Evolutionary conservation across 2,797 vertebrate genomes (phyloP).

Genomic region (Neoniphon sammara): DNA sequence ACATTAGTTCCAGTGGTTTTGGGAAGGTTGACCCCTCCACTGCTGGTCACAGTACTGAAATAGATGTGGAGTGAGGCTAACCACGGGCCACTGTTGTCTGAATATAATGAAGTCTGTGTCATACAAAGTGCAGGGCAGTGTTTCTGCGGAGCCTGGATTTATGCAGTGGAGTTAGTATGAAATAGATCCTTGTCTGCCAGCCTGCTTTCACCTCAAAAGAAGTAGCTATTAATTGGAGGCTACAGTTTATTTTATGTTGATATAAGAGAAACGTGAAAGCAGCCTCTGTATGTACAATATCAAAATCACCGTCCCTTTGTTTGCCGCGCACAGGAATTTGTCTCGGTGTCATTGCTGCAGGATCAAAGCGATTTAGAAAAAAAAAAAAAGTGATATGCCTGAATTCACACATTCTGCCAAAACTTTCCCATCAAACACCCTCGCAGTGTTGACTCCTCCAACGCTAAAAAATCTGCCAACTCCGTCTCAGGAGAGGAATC

Average conservation of each 20-base stretch:
- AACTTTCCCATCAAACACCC: conserved; percentile 30
- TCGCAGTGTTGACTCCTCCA: neutral
- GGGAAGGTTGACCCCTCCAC: conserved; percentile 51
- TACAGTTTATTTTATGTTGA: neutral
- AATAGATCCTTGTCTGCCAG: neutral
- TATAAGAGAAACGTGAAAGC: neutral
- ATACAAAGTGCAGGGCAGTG: neutral
- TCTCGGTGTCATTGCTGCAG: neutral
- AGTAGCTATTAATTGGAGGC: neutral
- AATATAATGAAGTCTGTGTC: neutral
- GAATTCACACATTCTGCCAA: conserved; percentile 20
- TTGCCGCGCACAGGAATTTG: too few relatives aligned
- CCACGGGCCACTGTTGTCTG: neutral
- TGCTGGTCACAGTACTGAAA: conserved; percentile 33
- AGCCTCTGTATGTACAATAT: neutral
- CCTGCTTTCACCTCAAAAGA: neutral
- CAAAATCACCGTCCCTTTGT: neutral
- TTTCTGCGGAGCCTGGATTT: neutral
- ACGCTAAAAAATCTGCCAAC: conserved; percentile 20
- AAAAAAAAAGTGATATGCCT: conserved; percentile 1
- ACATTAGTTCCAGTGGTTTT: conserved; percentile 80
- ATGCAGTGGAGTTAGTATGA: too few relatives aligned
- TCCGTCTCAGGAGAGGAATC: conserved; percentile 30
- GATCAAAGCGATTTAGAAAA: conserved; percentile 22
- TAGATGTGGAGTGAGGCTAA: conserved; percentile 7